Base-by-base conservation (phyloP, 2,113 vertebrate genomes). In the Cariama cristata region DNA sequence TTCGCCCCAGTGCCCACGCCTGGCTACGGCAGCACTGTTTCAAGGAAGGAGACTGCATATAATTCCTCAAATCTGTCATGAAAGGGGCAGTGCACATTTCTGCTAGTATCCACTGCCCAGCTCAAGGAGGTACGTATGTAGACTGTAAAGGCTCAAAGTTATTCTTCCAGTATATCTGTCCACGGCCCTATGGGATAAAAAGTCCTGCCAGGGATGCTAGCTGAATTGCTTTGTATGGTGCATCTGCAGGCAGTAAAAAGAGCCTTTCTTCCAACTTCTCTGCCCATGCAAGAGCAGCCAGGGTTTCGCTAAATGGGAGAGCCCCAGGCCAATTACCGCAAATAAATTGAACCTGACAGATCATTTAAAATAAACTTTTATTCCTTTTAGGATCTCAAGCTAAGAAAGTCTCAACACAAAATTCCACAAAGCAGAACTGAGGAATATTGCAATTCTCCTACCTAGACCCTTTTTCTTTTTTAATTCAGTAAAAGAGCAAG, bases 281-380 rank as follows among this genome's bases (percentile, higher is more conserved):
- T 86, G 68, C 20, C 58, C 30, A 33, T 76, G 91, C 53, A 92
- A 64, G 6, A 88, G 53, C 52, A 91, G 75, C 58, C 89, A 94
- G 69, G 52, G 26, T 49, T 93, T 92, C 92, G 44, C 73, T 81
- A 90, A 93, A 91, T 60, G 73, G 27, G 76, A 94, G 69, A 93
- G 75, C 69, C 67, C 18, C 42, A 79, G 90, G 96, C 79, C 66
- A 88, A 83, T 92, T 86, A 79, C 66, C 3, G 5, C 72, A 92
- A 94, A 96, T 86, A 95, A 96, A 97, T 72, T 71, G 79, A 90
- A 92, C 59, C 63, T 92, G 96, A 96, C 87, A 93, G 85, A 72
- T 75, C 55, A 92, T 92, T 95, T 94, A 94, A 93, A 64, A 86
- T 73, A 91, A 75, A 62, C 64, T 94, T 95, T 72, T 92, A 52